Evolutionary conservation across 1,140 invertebrate genomes (phyloP), one percentile per base, ranked within the genome.

Genomic region (Anoplophora glabripennis): DNA sequence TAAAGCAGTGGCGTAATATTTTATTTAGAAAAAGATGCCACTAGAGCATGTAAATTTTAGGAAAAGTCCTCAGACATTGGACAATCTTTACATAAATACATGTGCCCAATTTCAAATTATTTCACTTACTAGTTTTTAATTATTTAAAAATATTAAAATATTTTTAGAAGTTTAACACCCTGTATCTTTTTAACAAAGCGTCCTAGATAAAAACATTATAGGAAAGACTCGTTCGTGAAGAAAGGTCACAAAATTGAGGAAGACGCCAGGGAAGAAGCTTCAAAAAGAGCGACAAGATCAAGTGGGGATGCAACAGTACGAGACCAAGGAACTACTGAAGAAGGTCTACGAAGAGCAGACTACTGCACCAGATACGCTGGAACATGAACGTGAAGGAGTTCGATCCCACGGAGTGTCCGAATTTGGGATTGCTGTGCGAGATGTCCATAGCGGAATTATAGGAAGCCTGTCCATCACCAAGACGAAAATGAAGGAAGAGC

Each of bases 391-490:
- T 35, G 15, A 53, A 40, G 74, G 75, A 80, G 45, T 78, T 83
- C 57, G 80, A 83, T 69, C 74, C 79, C 10, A 82, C 80, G 7
- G 80, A 82, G 72, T 76, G 76, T 40, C 71, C 77, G 12, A 80
- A 80, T 35, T 53, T 81, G 10, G 81, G 81, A 9, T 73, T 83
- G 15, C 63, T 83, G 45, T 80, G 80, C 70, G 81, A 83, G 75
- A 83, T 83, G 82, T 83, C 81, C 4, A 76, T 83, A 38, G 78
- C 76, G 12, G 81, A 83, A 69, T 64, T 83, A 42, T 76, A 80
- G 63, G 79, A 83, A 66, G 80, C 33, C 63, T 83, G 28, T 63
- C 42, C 45, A 56, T 76, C 17, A 71, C 80, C 42, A 80, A 79
- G 72, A 75, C 79, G 10, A 67, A 73, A 33, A 68, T 82, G 58